Conservation (phyloP, 2,113 vertebrate species). For the Ifrita kowaldi region DNA sequence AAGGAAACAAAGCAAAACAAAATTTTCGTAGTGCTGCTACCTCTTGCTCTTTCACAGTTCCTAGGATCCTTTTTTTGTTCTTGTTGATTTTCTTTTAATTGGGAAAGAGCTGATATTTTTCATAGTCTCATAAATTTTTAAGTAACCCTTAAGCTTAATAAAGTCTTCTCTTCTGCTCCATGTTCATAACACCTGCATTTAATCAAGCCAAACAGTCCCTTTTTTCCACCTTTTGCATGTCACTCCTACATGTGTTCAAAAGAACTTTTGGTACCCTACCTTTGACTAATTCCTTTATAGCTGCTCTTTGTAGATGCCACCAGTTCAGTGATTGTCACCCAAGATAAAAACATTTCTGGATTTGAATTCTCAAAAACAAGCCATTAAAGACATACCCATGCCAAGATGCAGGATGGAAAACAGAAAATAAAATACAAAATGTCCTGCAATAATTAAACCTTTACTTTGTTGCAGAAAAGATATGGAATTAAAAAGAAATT, state of each 20-base stretch:
- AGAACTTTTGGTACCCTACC: not conserved
- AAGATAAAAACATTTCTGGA: not conserved
- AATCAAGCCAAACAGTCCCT: not conserved
- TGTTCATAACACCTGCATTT: conserved; percentile 13
- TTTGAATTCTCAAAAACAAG: not conserved
- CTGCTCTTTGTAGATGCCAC: not conserved
- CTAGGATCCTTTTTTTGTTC: not conserved
- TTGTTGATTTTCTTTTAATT: not conserved
- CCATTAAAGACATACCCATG: not conserved
- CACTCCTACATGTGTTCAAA: not conserved
- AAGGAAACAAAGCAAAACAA: not conserved
- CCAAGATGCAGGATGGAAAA: not conserved
- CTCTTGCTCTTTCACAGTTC: not conserved
- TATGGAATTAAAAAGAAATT: not conserved
- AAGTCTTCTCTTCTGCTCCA: conserved; percentile 14
- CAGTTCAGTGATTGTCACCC: not conserved
- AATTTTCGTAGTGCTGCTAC: not conserved
- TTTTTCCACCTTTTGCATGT: not conserved
- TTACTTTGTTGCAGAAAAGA: not conserved
- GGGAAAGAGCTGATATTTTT: conserved; percentile 30
- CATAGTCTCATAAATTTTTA: conserved; percentile 37
- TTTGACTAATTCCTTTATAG: not conserved
- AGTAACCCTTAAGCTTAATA: conserved; percentile 24
- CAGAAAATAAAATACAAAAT: not conserved
- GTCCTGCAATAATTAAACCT: not conserved